phyloP scores from a whole-genome alignment of 1,140 invertebrate genomes.

The Drosophila insularis region DNA sequence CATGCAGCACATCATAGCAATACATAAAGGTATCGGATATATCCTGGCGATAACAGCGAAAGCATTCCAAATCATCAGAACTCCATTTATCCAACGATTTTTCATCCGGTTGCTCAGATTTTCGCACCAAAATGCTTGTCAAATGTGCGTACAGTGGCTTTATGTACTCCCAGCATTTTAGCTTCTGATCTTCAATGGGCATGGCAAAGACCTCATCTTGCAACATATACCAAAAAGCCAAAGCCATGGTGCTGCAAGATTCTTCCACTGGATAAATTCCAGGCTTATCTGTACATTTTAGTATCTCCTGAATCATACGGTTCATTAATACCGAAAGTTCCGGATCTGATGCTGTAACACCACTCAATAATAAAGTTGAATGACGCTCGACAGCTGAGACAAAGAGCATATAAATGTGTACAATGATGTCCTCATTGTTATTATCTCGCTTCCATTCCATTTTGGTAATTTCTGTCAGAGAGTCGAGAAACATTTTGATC shows the following conservation, averaged over 20 bases:
- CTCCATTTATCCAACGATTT: conserved; percentile 75
- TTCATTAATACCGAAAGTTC: conserved; percentile 81
- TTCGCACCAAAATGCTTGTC: conserved; percentile 73
- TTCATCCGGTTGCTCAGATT: conserved; percentile 80
- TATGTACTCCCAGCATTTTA: conserved; percentile 75
- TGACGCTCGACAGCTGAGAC: conserved; percentile 87
- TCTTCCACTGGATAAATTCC: conserved; percentile 94
- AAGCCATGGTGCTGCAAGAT: conserved; percentile 90
- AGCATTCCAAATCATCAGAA: conserved; percentile 91
- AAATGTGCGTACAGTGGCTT: conserved; percentile 80
- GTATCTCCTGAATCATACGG: conserved; percentile 83
- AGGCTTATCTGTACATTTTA: conserved; percentile 90
- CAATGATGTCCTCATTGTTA: conserved; percentile 83
- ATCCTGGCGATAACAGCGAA: conserved; percentile 95
- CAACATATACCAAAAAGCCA: conserved; percentile 95
- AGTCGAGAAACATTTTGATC: conserved; percentile 82
- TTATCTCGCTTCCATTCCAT: conserved; percentile 81
- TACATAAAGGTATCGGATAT: conserved; percentile 94
- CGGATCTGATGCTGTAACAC: conserved; percentile 81
- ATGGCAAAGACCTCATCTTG: conserved; percentile 84
- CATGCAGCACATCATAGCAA: conserved; percentile 90
- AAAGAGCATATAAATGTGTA: conserved; percentile 86
- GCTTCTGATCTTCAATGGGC: conserved; percentile 61
- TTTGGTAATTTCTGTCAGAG: conserved; percentile 69
- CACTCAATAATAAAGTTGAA: conserved; percentile 85